Conservation (phyloP, 2,888 invertebrate species). For the Boloria selene region DNA sequence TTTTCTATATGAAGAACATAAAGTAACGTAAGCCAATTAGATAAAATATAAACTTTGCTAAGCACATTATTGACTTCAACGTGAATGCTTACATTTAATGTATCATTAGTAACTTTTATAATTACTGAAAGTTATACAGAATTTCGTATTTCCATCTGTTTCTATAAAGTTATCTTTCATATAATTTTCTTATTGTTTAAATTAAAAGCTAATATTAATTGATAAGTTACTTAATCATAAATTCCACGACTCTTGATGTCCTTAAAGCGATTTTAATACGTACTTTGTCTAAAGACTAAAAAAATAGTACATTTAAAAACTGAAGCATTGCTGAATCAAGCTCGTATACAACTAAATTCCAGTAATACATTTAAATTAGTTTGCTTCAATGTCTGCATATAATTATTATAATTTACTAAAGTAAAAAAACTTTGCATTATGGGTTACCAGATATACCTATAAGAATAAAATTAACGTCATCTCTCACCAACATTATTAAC, state of each 20-base stretch:
- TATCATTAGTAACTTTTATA: slow-evolving; percentile 14
- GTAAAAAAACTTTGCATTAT: no score
- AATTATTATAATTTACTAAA: no score
- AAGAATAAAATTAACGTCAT: no score
- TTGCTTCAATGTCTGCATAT: slow-evolving; percentile 48
- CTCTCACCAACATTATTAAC: no score
- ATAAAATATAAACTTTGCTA: slow-evolving; percentile 20
- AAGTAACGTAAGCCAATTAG: slow-evolving; percentile 30
- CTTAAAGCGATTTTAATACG: no score
- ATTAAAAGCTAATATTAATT: not conserved
- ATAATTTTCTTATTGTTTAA: not conserved
- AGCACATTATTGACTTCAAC: slow-evolving; percentile 15
- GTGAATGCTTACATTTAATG: slow-evolving; percentile 11
- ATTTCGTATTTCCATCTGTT: slow-evolving; percentile 6
- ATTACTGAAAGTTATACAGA: slow-evolving; percentile 5
- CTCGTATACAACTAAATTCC: slow-evolving; percentile 4
- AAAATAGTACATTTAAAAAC: not conserved
- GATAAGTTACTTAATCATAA: no score
- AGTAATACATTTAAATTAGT: slow-evolving; percentile 7
- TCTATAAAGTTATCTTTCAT: not conserved
- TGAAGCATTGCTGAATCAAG: slow-evolving; percentile 7
- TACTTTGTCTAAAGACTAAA: no score
- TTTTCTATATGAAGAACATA: slow-evolving; percentile 17
- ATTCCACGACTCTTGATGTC: no score
- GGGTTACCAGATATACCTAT: no score